A percentile compares a stretch with the other conserved stretches of the same genome.
Conservation (phyloP, 2,113 vertebrate species). For the Catharus bicknelli region DNA sequence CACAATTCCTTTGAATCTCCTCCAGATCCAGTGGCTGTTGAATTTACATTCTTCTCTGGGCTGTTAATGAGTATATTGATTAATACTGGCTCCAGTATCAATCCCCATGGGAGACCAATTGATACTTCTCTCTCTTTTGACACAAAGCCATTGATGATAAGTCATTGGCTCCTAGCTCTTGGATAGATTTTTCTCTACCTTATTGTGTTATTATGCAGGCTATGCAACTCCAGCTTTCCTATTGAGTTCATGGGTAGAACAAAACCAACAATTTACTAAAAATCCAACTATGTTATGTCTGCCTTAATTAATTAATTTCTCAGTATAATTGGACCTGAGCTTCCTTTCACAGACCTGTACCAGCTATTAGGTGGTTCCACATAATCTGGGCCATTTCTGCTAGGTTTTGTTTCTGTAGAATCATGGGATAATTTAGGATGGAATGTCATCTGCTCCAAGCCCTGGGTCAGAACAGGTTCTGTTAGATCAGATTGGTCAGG, state of each 20-base stretch:
- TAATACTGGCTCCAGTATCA: constrained; percentile 36
- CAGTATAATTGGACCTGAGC: neutral
- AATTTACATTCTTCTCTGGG: constrained; percentile 59
- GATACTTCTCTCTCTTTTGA: constrained; percentile 64
- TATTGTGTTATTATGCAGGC: constrained; percentile 61
- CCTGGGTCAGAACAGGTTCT: neutral
- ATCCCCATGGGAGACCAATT: constrained; percentile 61
- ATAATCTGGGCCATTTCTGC: neutral
- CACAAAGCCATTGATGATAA: constrained; percentile 66
- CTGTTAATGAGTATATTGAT: constrained; percentile 71
- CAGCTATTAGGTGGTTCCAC: neutral
- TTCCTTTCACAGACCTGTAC: neutral
- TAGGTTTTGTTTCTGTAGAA: neutral
- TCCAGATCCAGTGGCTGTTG: constrained; percentile 21
- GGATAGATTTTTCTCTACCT: constrained; percentile 65
- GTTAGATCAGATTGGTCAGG: neutral
- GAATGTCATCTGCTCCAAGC: neutral
- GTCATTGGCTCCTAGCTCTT: constrained; percentile 50
- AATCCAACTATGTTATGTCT: constrained; percentile 21
- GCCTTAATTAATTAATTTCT: constrained; percentile 46
- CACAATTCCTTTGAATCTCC: constrained; percentile 16
- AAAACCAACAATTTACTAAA: constrained; percentile 55
- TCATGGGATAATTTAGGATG: neutral
- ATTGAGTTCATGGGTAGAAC: neutral
- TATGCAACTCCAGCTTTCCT: constrained; percentile 30